Evolutionary conservation across 2,797 vertebrate genomes (phyloP).

Genomic region (Anguilla obscura): DNA sequence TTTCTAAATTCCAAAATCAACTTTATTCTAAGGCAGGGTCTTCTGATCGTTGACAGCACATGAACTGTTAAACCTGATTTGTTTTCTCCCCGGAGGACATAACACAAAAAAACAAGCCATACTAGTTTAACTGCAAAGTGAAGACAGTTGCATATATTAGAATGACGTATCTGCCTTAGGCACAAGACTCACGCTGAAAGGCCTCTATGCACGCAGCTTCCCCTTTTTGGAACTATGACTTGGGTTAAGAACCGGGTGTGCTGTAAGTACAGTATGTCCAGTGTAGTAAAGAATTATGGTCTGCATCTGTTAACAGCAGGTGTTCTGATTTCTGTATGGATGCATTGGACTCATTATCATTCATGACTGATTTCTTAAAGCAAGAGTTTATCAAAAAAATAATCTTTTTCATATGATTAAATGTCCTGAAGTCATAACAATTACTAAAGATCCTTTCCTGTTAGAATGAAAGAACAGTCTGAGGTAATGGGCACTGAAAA

Average conservation of each 20-base stretch:
- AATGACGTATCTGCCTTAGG: background rate
- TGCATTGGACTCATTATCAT: too few species aligned
- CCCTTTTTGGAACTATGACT: background rate
- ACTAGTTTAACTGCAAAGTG: background rate
- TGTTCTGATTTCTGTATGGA: background rate
- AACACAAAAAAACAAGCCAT: background rate
- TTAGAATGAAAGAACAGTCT: too few species aligned
- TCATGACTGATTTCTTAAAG: background rate
- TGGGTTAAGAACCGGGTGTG: background rate
- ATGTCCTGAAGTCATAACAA: too few species aligned
- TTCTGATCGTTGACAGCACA: background rate
- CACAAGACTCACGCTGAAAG: background rate
- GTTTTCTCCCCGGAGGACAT: background rate
- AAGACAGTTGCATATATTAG: background rate
- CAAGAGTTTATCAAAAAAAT: background rate
- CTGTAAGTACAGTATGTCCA: background rate
- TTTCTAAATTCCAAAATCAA: background rate
- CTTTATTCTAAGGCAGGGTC: background rate
- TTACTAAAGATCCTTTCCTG: too few species aligned
- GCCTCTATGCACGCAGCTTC: background rate
- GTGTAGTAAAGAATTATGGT: background rate
- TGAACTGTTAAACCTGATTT: background rate
- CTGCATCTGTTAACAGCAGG: background rate
- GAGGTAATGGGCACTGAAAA: too few species aligned
- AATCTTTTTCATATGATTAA: too few species aligned